Evolutionary conservation across 2,113 vertebrate genomes (phyloP), one percentile per base, ranked within the genome.

Genomic region (Anthoscopus minutus): DNA sequence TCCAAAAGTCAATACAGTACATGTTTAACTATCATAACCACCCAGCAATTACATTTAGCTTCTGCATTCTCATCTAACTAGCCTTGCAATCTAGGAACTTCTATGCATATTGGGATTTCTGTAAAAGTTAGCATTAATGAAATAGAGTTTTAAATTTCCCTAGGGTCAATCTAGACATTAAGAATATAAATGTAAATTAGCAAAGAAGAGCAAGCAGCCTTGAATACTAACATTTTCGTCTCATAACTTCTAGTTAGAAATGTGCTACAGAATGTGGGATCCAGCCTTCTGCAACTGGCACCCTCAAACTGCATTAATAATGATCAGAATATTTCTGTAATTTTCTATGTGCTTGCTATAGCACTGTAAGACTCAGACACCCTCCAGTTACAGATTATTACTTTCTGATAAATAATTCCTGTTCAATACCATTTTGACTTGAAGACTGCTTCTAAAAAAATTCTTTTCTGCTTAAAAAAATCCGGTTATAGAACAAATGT

Each of bases 101-200:
- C 83, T 88, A 61, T 94, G 94, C 86, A 92, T 95, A 88, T 70
- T 97, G 96, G 97, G 96, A 97, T 96, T 97, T 94, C 93, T 95
- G 97, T 92, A 95, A 96, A 98, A 97, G 97, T 97, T 96, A 95
- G 85, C 95, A 97, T 97, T 98, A 98, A 98, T 97, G 97, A 98
- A 97, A 97, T 93, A 94, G 96, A 96, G 96, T 97, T 97, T 97
- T 97, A 97, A 97, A 98, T 97, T 97, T 98, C 98, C 98, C 97
- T 97, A 97, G 97, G 97, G 96, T 97, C 97, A 95, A 96, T 88
- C 91, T 95, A 97, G 95, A 96, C 96, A 97, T 98, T 97, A 98
- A 97, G 96, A 97, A 97, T 98, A 97, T 97, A 98, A 98, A 98
- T 98, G 97, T 97, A 98, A 98, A 98, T 98, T 98, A 98, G 97